Base-by-base conservation (phyloP, 2,888 invertebrate species). In the Candidula unifasciata region DNA sequence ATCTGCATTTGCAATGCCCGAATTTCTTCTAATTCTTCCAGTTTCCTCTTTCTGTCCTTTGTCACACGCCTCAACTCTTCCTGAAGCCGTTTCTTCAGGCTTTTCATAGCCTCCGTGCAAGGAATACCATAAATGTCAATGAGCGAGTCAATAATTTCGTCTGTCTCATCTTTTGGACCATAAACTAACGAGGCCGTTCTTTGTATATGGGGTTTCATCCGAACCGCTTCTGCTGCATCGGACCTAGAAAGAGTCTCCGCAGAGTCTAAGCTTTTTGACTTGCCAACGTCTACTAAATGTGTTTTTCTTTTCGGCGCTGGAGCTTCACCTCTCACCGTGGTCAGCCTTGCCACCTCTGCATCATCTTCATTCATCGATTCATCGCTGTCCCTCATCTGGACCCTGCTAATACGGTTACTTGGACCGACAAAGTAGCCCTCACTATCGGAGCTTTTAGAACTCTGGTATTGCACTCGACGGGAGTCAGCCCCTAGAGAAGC, bases 1-100 rank as follows among this genome's bases (percentile, higher is more conserved):
- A 92, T 89, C 85, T 92, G 92, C 83, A 90, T 87, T 87, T 93
- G 93, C 79, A 93, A 88, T 52, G 90, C 90, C 21, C 92, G 87
- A 60, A 93, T 91, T 88, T 93, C 94, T 88, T 94, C 94, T 79
- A 93, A 91, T 79, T 94, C 94, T 86, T 94, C 94, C 68, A 94
- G 90, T 64, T 93, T 90, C 64, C 93, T 89, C 80, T 93, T 91
- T 71, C 94, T 88, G 27, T 93, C 91, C 54, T 90, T 91, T 16
- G 94, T 93, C 37, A 93, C 94, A 84, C 94, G 92, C 82, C 94
- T 91, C 82, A 95, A 90, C 86, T 95, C 95, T 86, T 94, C 94
- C 87, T 94, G 94, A 81, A 95, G 90, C 71, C 94, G 87, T 83
- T 91, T 91, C 85, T 93, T 93, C 68, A 93, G 87, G 8, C 92